A percentile compares a stretch with the other conserved stretches of the same genome.
Evolutionary conservation across 2,113 vertebrate genomes (phyloP).

Genomic region (Mellivora capensis): DNA sequence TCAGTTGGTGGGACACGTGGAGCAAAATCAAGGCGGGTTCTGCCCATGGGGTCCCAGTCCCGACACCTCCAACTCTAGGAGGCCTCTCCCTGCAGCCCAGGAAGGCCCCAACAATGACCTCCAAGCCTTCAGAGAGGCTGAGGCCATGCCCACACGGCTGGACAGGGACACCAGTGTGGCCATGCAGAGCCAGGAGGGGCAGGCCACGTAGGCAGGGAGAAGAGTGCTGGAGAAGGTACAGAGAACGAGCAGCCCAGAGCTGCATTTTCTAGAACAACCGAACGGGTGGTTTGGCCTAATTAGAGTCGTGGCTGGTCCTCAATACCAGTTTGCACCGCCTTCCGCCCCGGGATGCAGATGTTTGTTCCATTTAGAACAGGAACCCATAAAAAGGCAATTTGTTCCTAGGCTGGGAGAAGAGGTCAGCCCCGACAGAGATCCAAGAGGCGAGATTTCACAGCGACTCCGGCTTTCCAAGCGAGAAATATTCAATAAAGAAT

Average conservation of each 20-base stretch:
- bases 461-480: conserved; percentile 4
- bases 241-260: background rate
- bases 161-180: background rate
- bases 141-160: accelerated
- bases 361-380: background rate
- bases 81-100: background rate
- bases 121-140: background rate
- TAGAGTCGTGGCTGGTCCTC: background rate
- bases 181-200: background rate
- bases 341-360: background rate
- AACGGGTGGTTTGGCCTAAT: background rate
- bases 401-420: background rate
- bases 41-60: accelerated
- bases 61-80: accelerated
- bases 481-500: conserved; percentile 53
- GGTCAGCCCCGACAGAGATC: background rate
- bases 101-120: too few species aligned
- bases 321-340: background rate
- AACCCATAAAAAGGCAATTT: conserved; percentile 35
- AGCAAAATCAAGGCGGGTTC: accelerated
- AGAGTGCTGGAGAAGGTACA: background rate
- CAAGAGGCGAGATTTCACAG: conserved; percentile 42
- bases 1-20: background rate
- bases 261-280: background rate
- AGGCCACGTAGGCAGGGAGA: background rate